Percentiles rank a stretch among this genome's conserved stretches.
Evolutionary conservation across 2,113 vertebrate species (phyloP).

Genomic region (Nestor notabilis): DNA sequence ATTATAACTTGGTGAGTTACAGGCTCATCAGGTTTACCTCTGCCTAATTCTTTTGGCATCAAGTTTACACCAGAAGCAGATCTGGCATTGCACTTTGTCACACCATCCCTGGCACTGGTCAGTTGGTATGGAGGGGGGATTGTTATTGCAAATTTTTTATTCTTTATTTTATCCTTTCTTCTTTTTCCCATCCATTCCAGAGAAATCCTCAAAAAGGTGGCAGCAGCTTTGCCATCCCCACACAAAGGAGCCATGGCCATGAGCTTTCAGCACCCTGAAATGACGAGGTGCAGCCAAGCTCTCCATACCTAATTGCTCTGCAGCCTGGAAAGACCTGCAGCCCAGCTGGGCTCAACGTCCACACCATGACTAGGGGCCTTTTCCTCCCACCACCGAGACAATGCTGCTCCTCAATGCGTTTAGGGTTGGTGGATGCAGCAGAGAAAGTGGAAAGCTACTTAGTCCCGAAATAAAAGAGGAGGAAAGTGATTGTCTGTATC

Average conservation of each 20-base stretch:
- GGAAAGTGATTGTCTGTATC: background rate
- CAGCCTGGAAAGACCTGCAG: background rate
- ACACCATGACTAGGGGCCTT: accelerated
- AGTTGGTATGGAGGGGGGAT: background rate
- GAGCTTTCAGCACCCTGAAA: background rate
- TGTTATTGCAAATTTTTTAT: background rate
- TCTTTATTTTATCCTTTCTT: background rate
- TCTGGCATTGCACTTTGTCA: accelerated
- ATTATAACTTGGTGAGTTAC: accelerated
- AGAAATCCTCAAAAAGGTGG: background rate
- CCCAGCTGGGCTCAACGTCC: background rate
- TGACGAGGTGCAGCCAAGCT: background rate
- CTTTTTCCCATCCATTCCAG: background rate
- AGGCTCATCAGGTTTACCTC: accelerated
- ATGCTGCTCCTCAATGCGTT: accelerated
- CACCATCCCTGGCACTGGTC: accelerated
- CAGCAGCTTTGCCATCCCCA: background rate
- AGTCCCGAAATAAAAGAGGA: background rate
- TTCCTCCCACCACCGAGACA: background rate
- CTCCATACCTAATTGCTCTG: background rate
- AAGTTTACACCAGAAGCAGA: background rate
- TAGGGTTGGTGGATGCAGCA: background rate
- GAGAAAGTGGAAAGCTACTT: background rate
- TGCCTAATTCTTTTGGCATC: background rate
- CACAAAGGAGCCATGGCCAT: accelerated